These are phyloP conservation scores for Ornithorhynchus anatinus DNA, from an alignment of 2,113 vertebrate genomes.

Conservation along the genomic window DNA sequence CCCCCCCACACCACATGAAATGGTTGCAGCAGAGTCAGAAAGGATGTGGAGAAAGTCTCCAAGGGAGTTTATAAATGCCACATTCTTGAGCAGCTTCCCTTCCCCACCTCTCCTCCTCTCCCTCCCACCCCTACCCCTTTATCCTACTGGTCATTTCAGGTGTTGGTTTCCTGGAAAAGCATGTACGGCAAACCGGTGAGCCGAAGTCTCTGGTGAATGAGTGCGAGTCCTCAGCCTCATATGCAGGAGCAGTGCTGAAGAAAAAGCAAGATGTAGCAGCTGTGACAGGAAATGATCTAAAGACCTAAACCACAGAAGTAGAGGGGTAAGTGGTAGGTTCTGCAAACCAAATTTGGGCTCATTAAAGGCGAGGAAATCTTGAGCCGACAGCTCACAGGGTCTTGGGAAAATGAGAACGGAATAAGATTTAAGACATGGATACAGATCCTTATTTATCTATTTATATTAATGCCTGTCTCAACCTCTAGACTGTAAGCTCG, in stretches of 20 bases:
- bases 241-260: accelerated
- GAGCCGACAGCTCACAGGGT: too few species aligned
- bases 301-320: neutral
- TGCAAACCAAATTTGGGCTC: neutral
- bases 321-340: neutral
- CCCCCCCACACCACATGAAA: neutral
- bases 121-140: neutral
- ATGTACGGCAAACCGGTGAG: neutral
- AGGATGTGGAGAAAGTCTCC: neutral
- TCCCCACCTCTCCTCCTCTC: neutral
- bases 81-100: neutral
- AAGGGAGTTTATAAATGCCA: neutral
- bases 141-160: neutral
- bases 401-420: accelerated
- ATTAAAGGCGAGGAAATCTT: neutral
- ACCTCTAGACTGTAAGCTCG: too few species aligned
- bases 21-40: neutral
- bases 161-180: too few species aligned
- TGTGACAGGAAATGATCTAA: neutral
- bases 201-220: neutral
- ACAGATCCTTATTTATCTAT: accelerated
- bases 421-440: accelerated
- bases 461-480: too few species aligned
- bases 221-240: neutral
- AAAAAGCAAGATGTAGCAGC: neutral